Evolutionary conservation across 1,140 invertebrate species (phyloP).

Genomic region (Cydia amplana): DNA sequence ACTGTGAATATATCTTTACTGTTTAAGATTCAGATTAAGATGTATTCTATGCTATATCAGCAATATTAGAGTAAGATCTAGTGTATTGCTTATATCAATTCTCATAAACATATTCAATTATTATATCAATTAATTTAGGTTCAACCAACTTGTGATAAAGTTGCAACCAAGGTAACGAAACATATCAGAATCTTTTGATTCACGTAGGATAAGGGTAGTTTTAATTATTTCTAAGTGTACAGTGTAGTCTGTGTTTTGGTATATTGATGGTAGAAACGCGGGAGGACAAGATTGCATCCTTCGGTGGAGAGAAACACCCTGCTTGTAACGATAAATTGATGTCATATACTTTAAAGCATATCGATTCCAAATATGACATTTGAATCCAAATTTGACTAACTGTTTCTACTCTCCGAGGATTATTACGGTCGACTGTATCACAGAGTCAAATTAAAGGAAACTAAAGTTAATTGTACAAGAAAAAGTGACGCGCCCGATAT

Average conservation of each 20-base stretch:
- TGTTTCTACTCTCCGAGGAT: constrained; percentile 34
- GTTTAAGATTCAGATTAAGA: constrained; percentile 33
- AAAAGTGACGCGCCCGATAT: constrained; percentile 67
- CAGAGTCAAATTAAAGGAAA: constrained; percentile 52
- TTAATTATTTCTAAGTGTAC: constrained; percentile 53
- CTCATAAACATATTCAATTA: constrained; percentile 61
- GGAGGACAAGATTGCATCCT: constrained; percentile 5
- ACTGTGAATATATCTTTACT: constrained; percentile 31
- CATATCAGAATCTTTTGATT: constrained; percentile 80
- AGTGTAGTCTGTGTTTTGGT: constrained; percentile 36
- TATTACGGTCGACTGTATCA: constrained; percentile 40
- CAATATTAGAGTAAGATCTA: constrained; percentile 60
- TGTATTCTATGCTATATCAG: constrained; percentile 53
- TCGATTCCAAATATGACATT: not conserved
- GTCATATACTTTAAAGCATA: not conserved
- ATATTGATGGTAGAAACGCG: constrained; percentile 32
- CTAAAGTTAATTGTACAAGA: constrained; percentile 72
- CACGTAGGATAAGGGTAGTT: constrained; percentile 58
- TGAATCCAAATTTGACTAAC: not conserved
- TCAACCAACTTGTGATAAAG: constrained; percentile 76
- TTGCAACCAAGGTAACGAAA: constrained; percentile 79
- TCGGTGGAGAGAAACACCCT: not conserved
- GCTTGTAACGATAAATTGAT: not conserved
- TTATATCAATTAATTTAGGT: constrained; percentile 63
- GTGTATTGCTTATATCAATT: constrained; percentile 50